A percentile compares a stretch with the other conserved stretches of the same genome.
Conservation (phyloP, 92 coral and sea anemone species). For the Montipora capitata region DNA sequence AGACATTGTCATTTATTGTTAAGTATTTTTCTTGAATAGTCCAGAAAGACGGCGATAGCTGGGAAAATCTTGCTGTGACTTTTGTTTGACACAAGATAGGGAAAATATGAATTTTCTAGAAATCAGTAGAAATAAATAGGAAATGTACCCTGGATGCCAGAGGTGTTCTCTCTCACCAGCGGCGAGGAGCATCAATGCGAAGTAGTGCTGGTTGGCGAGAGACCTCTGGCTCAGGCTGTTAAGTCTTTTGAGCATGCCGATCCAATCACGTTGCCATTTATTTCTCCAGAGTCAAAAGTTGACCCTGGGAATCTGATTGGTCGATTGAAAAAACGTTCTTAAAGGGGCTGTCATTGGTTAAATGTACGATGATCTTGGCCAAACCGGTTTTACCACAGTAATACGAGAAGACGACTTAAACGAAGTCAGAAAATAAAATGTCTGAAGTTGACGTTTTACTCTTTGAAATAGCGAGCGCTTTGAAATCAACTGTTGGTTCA, state of each 20-base stretch:
- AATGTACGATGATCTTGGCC: too few species aligned
- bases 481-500: constrained; percentile 19
- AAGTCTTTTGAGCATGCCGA: background rate
- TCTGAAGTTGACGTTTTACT: background rate
- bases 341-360: too few species aligned
- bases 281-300: background rate
- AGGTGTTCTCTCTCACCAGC: constrained; percentile 9
- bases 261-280: background rate
- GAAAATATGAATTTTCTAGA: too few species aligned
- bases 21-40: too few species aligned
- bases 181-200: constrained; percentile 9
- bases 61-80: too few species aligned
- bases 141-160: constrained; percentile 24
- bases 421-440: background rate
- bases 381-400: background rate
- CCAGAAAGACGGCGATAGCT: too few species aligned
- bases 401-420: too few species aligned
- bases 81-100: too few species aligned
- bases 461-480: constrained; percentile 1
- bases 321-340: constrained; percentile 4
- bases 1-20: too few species aligned
- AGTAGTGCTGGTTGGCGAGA: constrained; percentile 16
- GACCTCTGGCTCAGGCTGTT: constrained; percentile 5
- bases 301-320: background rate
- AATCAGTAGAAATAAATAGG: too few species aligned